Conservation (phyloP, 1,140 invertebrate species). For the Ectropis grisescens region DNA sequence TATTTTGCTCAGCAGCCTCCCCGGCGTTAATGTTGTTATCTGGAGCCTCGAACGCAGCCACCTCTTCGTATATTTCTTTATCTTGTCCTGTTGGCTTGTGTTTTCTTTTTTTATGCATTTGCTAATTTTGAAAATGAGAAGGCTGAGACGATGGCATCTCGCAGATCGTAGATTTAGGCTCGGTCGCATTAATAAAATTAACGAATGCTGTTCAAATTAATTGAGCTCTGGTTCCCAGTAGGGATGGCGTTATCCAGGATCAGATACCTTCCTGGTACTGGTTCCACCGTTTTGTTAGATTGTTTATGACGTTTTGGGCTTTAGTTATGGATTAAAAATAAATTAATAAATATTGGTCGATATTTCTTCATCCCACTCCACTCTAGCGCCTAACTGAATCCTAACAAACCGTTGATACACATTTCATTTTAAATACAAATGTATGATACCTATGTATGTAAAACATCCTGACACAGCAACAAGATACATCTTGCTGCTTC, state of each 20-base stretch:
- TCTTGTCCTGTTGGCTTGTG: constrained; percentile 61
- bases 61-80: constrained; percentile 63
- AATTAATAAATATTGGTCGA: no score
- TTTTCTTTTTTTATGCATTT: constrained; percentile 51
- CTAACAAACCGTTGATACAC: no score
- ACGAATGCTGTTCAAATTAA: constrained; percentile 65
- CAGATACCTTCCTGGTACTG: constrained; percentile 23
- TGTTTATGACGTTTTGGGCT: no score
- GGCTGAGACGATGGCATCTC: constrained; percentile 51
- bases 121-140: constrained; percentile 69
- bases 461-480: no score
- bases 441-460: no score
- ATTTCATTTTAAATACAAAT: no score
- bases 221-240: constrained; percentile 54
- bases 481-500: no score
- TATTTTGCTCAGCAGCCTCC: constrained; percentile 43
- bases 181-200: constrained; percentile 62
- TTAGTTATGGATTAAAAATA: no score
- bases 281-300: no score
- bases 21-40: constrained; percentile 67
- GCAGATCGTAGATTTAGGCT: constrained; percentile 59
- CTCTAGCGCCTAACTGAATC: no score
- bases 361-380: no score
- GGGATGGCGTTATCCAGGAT: constrained; percentile 54
- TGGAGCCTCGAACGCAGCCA: constrained; percentile 59